These are phyloP conservation scores for Agrochola lychnidis DNA, from an alignment of 2,888 invertebrate genomes.

Conservation along the genomic window DNA sequence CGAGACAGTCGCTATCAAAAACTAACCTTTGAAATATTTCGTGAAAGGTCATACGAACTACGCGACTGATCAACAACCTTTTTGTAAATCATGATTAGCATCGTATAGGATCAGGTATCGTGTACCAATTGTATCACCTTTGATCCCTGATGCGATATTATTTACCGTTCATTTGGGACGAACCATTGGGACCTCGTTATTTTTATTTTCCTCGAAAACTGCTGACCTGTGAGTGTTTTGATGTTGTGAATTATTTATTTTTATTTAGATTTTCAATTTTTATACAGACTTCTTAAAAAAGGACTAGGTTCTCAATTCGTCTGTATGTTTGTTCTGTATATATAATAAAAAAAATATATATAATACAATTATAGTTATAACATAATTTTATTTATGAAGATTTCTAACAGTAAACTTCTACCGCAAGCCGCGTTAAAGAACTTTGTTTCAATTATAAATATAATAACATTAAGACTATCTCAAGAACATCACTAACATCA, in stretches of 20 bases:
- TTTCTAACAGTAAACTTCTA: too few relatives aligned
- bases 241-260: neutral
- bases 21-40: neutral
- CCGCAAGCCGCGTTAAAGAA: too few relatives aligned
- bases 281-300: too few relatives aligned
- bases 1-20: neutral
- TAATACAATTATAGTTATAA: too few relatives aligned
- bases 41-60: neutral
- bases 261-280: neutral
- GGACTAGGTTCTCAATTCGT: too few relatives aligned
- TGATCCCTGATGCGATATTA: constrained; percentile 41
- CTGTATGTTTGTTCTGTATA: too few relatives aligned
- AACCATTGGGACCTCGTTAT: constrained; percentile 5
- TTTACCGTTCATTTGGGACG: constrained; percentile 25
- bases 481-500: too few relatives aligned
- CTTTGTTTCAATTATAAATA: too few relatives aligned
- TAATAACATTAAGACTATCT: too few relatives aligned
- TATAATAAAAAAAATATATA: too few relatives aligned
- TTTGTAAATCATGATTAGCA: constrained; percentile 19
- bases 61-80: neutral
- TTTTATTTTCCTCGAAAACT: constrained; percentile 16
- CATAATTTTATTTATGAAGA: too few relatives aligned
- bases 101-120: constrained; percentile 2
- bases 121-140: constrained; percentile 7
- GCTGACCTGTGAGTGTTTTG: neutral